Conservation (phyloP, 2,888 invertebrate genomes). For the Drosophila putrida region DNA sequence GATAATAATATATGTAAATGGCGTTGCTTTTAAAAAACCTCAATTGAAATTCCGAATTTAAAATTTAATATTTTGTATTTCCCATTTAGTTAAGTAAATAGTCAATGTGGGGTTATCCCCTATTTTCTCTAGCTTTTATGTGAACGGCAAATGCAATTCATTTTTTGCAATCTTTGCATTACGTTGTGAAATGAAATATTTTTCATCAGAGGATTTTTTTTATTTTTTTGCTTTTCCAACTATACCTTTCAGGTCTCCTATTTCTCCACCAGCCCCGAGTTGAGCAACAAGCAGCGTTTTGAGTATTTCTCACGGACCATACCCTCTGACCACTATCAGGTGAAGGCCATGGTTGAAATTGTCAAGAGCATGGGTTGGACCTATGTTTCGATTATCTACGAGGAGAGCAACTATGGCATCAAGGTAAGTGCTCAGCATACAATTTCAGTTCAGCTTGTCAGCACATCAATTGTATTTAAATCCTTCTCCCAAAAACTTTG, state of each 20-base stretch:
- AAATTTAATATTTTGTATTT: not conserved
- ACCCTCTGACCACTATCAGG: slow-evolving; percentile 97
- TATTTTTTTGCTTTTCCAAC: slow-evolving; percentile 17
- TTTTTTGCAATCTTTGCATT: slow-evolving; percentile 14
- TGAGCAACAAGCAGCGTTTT: slow-evolving; percentile 97
- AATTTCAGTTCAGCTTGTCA: not conserved
- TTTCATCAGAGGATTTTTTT: slow-evolving; percentile 20
- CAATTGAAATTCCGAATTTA: not conserved
- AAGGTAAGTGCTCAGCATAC: slow-evolving; percentile 88
- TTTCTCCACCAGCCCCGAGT: slow-evolving; percentile 97
- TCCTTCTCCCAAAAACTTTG: not conserved
- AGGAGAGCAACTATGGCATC: slow-evolving; percentile 98
- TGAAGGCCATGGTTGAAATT: slow-evolving; percentile 97
- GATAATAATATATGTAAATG: not conserved
- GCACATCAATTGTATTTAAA: not conserved
- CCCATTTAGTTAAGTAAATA: not conserved
- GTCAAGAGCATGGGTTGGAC: slow-evolving; percentile 95
- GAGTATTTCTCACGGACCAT: slow-evolving; percentile 98
- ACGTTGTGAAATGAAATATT: slow-evolving; percentile 19
- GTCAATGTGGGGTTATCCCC: not conserved
- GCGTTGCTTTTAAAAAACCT: not conserved
- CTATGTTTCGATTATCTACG: slow-evolving; percentile 97
- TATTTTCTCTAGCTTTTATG: not conserved
- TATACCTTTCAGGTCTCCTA: slow-evolving; percentile 92
- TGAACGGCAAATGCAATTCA: not conserved